Base-by-base conservation (phyloP, 2,113 vertebrate genomes). In the Sebastes fasciatus region DNA sequence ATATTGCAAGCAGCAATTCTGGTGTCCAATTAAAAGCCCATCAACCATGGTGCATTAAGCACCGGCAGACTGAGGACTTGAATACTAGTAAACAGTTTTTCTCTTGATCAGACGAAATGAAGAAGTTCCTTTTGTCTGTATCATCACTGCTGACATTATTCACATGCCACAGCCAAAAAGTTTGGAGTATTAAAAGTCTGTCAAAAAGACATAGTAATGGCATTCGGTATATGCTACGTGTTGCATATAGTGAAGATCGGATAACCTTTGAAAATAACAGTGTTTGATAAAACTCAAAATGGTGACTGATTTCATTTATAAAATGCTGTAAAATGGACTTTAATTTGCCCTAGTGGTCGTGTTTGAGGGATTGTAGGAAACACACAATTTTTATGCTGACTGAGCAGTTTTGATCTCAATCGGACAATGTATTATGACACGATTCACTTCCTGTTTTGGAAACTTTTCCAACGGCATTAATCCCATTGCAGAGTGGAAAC, bases 391-490 rank as follows among this genome's bases (percentile, higher is more conserved):
- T 9, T 49, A 42, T 4, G 42, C 51, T 49, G 5, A 54, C 4
- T 14, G 14, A 61, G 14, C 62, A 48, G 26, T 57, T 77, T 43
- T 45, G 16, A 51, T 45, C 4, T 51, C 6, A 42, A 34, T 4
- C 14, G 16, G 5, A 66, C 6, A 42, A 17, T n/a, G 19, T 43
- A 1, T 55, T 17, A 65, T 16, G 40, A n/a, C 48, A 10, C 1
- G 5, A 48, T 73, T 74, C 19, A 57, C 49, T 75, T 71, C 71
- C 71, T 65, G 49, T 49, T 74, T 84, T 6, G 48, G 17, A 74
- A 23, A 49, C 17, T 11, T 58, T 64, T 21, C 63, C 40, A 65
- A 26, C n/a, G 55, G 42, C 60, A n/a, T 64, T 80, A 46, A 19
- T 52, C 8, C 2, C 8, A 40, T 51, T 60, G 43, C 54, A 60